phyloP scores from a whole-genome alignment of 2,797 vertebrate genomes.

The Characodon lateralis region DNA sequence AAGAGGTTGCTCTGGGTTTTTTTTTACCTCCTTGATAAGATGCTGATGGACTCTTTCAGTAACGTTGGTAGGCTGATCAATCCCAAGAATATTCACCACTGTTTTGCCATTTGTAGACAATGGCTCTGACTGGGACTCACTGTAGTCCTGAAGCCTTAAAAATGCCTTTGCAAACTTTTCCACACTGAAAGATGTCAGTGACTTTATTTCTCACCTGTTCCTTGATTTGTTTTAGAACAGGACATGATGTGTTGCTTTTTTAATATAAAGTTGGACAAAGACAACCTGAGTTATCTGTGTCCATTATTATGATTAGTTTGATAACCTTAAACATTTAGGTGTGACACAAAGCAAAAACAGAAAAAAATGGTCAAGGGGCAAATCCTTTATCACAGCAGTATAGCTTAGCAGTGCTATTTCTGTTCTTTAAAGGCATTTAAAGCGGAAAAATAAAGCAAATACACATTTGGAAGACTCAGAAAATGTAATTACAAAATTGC shows the following conservation, averaged over 20 bases:
- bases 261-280: too few relatives aligned
- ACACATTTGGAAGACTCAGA: neutral
- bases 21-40: neutral
- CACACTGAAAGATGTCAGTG: neutral
- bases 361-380: neutral
- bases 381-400: neutral
- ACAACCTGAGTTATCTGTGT: too few relatives aligned
- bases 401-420: constrained; percentile 2
- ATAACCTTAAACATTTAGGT: neutral
- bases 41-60: neutral
- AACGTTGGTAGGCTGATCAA: neutral
- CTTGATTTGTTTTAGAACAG: neutral
- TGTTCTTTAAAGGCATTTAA: constrained; percentile 1
- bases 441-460: constrained; percentile 5
- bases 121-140: neutral
- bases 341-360: neutral
- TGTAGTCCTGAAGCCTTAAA: neutral
- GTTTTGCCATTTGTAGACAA: neutral
- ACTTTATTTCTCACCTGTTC: neutral
- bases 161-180: neutral
- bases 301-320: neutral
- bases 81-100: neutral
- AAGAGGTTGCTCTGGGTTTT: neutral
- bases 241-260: neutral
- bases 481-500: constrained; percentile 22